Base-by-base conservation (phyloP, 2,888 invertebrate species). In the Noctua janthe region DNA sequence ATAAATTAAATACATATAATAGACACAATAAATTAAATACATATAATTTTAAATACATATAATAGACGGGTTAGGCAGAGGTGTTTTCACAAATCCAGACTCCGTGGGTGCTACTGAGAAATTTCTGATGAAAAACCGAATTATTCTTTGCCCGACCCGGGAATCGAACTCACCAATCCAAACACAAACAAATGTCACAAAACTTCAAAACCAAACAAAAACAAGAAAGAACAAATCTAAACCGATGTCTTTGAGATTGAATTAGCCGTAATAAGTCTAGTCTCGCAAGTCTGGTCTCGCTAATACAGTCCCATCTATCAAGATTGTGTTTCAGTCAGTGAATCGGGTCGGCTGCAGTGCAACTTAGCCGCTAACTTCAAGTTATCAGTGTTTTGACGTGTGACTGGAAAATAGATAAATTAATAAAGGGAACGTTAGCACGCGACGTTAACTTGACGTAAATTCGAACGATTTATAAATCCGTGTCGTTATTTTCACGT, bases 251-350 rank as follows among this genome's bases (percentile, higher is more conserved):
- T 71, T 64, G 35, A 66, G 56, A 85, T 62, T 62, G 56, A 71
- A 86, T 81, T 83, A 74, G 59, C 71, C 13, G 39, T 66, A 56
- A 72, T 39, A 80, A 39, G 47, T 79, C 47, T 84, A 51, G 84
- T 59, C 70, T 81, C n/a, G 1, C 49, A n/a, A 15, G 35, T 35
- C 7, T 71, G 51, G 39, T 64, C 64, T 71, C 29, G 49, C 56
- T 82, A 86, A 76, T 86, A 71, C 35, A 39, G 66, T 62, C 51
- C 54, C 86, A 86, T 85, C 64, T 80, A 77, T 87, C 84, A 74
- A 87, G 78, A 86, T 86, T 76, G 47, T 66, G 76, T 87, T 86
- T 51, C 78, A 70, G 76, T 64, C 71, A 70, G 73, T 76, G 4
- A 54, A 67, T 7, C 73, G 76, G 49, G n/a, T 43, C 72, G 74